phyloP scores from a whole-genome alignment of 92 coral and sea anemone genomes.

The Micromussa lordhowensis region DNA sequence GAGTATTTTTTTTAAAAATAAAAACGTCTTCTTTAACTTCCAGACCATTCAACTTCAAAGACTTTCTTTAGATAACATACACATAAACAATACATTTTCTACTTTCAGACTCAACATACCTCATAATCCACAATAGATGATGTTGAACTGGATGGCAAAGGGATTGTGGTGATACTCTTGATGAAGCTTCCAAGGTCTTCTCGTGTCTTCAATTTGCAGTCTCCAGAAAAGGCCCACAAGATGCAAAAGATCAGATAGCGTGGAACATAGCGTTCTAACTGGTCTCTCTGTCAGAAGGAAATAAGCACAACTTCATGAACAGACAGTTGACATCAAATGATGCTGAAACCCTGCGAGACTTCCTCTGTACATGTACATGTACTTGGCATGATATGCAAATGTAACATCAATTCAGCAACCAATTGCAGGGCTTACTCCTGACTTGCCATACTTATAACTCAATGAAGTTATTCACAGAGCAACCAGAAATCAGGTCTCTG shows the following conservation, averaged over 20 bases:
- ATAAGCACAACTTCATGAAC: background rate
- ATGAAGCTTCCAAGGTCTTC: constrained; percentile 92
- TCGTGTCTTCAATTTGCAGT: constrained; percentile 88
- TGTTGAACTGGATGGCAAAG: constrained; percentile 85
- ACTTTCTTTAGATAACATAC: background rate
- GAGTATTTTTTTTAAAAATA: too few species aligned
- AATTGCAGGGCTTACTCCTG: too few species aligned
- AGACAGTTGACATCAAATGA: background rate
- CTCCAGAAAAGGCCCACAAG: constrained; percentile 98
- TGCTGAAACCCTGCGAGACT: too few species aligned
- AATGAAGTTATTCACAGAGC: too few species aligned
- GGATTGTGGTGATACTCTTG: constrained; percentile 90
- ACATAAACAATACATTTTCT: too few species aligned
- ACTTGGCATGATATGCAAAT: too few species aligned
- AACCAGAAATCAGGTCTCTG: too few species aligned
- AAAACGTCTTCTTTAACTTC: too few species aligned
- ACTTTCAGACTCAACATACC: constrained; percentile 52
- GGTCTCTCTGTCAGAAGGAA: constrained; percentile 79
- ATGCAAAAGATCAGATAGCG: constrained; percentile 84
- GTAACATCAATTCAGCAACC: too few species aligned
- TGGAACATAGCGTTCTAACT: constrained; percentile 91
- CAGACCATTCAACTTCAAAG: background rate
- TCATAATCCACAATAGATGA: constrained; percentile 92
- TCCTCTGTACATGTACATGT: too few species aligned
- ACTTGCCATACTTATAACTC: too few species aligned